These are phyloP conservation scores for Neostethus bicornis DNA, from an alignment of 2,797 vertebrate genomes.

Conservation along the genomic window DNA sequence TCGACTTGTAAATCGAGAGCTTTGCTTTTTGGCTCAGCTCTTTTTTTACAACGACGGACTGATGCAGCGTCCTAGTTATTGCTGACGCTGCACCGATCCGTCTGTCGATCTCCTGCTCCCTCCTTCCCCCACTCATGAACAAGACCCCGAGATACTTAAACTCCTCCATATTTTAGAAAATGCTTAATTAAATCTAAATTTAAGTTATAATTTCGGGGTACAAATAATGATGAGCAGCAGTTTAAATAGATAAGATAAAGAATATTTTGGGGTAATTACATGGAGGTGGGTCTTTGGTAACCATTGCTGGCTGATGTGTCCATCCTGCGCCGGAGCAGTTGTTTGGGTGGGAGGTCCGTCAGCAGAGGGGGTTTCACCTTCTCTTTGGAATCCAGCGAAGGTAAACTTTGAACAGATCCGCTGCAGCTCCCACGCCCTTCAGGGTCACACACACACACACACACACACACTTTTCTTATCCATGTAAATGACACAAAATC, in stretches of 20 bases:
- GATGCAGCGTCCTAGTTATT: no score
- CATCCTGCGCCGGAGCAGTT: constrained; percentile 67
- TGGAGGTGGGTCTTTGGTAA: constrained; percentile 94
- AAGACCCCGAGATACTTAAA: no score
- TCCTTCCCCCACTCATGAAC: no score
- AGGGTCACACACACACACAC: constrained; percentile 27
- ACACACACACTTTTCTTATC: constrained; percentile 3
- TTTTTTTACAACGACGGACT: no score
- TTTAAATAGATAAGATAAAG: background rate
- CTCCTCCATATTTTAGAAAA: no score
- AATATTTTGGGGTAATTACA: constrained; percentile 79
- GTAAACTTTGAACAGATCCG: constrained; percentile 89
- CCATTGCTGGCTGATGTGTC: constrained; percentile 84
- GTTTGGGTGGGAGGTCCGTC: constrained; percentile 90
- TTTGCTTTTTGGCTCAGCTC: no score
- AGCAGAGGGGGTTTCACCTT: constrained; percentile 74
- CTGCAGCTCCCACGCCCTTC: constrained; percentile 88
- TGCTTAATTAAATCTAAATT: no score
- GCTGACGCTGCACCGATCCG: no score
- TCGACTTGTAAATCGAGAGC: no score
- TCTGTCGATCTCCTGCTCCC: no score
- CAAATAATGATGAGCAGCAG: no score
- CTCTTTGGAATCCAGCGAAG: constrained; percentile 85
- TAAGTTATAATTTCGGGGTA: no score
- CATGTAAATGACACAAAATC: constrained; percentile 21